Evolutionary conservation across 2,113 vertebrate species (phyloP).

Genomic region (Pseudonaja textilis): DNA sequence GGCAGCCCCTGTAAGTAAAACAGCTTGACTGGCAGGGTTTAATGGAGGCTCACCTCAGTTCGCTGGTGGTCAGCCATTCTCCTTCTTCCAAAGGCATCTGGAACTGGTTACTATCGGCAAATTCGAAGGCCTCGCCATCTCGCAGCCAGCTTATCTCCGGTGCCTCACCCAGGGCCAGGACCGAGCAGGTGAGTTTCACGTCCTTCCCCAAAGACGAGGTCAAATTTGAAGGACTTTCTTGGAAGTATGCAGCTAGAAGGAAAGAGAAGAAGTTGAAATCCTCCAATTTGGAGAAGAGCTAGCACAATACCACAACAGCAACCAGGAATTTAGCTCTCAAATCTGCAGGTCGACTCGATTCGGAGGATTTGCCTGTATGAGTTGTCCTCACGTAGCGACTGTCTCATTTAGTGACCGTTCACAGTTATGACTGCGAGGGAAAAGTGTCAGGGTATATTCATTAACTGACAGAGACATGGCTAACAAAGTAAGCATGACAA

Average conservation of each 20-base stretch:
- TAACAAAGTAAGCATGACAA: too few relatives aligned
- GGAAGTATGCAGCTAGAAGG: constrained; percentile 57
- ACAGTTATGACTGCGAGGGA: background rate
- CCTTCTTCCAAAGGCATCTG: constrained; percentile 64
- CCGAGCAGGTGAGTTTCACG: constrained; percentile 71
- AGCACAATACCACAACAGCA: background rate
- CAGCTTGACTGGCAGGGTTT: too few relatives aligned
- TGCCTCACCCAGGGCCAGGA: constrained; percentile 66
- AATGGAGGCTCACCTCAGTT: constrained; percentile 61
- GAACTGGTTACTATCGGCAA: constrained; percentile 78
- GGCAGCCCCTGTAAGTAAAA: too few relatives aligned
- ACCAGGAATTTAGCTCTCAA: background rate
- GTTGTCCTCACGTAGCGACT: background rate
- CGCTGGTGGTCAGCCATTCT: constrained; percentile 69
- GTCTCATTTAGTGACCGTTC: background rate
- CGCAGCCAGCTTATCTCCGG: constrained; percentile 81
- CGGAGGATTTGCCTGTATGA: background rate
- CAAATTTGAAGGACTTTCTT: constrained; percentile 69
- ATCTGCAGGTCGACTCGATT: background rate
- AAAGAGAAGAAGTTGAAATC: constrained; percentile 48
- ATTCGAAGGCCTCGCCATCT: constrained; percentile 63
- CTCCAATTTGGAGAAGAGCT: background rate
- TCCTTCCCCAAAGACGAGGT: constrained; percentile 79
- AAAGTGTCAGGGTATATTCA: background rate
- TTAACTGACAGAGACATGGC: too few relatives aligned